Conservation (phyloP, 2,888 invertebrate species). For the Cheilosia pagana region DNA sequence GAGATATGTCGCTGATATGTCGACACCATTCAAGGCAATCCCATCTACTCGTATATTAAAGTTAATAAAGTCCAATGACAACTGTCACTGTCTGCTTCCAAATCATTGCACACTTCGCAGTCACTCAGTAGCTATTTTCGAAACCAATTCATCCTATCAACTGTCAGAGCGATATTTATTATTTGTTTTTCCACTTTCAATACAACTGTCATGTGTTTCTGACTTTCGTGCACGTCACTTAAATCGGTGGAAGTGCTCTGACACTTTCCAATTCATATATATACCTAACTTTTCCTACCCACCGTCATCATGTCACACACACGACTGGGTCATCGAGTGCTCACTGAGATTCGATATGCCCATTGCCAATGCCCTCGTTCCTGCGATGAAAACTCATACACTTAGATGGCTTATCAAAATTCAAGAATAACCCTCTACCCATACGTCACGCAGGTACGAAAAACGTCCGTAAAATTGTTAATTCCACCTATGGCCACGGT, state of each 20-base stretch:
- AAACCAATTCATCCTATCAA: slow-evolving; percentile 16
- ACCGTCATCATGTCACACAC: background rate
- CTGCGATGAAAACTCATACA: background rate
- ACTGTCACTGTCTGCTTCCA: background rate
- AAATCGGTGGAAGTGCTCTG: background rate
- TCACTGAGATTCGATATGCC: background rate
- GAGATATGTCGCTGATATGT: background rate
- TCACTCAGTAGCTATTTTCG: slow-evolving; percentile 5
- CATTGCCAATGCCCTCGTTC: slow-evolving; percentile 14
- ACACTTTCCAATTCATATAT: slow-evolving; percentile 5
- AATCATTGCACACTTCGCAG: background rate
- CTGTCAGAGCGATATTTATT: slow-evolving; percentile 10
- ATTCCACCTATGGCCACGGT: background rate
- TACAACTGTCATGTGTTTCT: slow-evolving; percentile 8
- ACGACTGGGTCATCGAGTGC: slow-evolving; percentile 7
- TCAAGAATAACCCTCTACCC: slow-evolving; percentile 12
- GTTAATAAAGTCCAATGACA: background rate
- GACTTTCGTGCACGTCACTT: slow-evolving; percentile 1
- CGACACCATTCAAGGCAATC: background rate
- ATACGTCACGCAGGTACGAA: background rate
- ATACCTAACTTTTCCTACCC: no score
- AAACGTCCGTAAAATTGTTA: background rate
- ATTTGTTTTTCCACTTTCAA: slow-evolving; percentile 10
- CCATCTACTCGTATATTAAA: no score
- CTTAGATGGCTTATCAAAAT: slow-evolving; percentile 27